Percentiles rank a stretch among this genome's conserved stretches.
phyloP scores from a whole-genome alignment of 2,797 vertebrate genomes.

The Miichthys miiuy region DNA sequence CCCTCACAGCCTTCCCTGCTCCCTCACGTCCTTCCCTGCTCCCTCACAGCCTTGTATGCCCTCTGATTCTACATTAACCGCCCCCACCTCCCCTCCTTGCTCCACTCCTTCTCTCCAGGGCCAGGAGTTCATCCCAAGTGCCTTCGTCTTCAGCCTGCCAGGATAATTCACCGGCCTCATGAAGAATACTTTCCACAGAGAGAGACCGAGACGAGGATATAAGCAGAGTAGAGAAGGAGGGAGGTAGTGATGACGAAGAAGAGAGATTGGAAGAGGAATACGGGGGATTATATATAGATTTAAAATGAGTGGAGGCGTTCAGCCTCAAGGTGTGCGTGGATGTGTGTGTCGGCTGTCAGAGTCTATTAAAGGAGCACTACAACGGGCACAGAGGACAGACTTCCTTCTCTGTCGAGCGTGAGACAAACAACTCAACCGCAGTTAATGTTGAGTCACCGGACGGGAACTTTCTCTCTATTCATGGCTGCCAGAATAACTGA shows the following conservation, averaged over 20 bases:
- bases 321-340: constrained; percentile 36
- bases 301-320: constrained; percentile 59
- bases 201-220: neutral
- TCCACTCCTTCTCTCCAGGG: neutral
- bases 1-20: constrained; percentile 8
- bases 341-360: constrained; percentile 42
- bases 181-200: constrained; percentile 76
- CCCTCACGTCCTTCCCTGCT: constrained; percentile 2
- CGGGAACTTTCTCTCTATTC: constrained; percentile 28
- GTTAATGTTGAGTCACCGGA: constrained; percentile 48
- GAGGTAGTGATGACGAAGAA: constrained; percentile 27
- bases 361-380: constrained; percentile 57
- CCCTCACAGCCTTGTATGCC: constrained; percentile 12
- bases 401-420: constrained; percentile 61
- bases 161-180: constrained; percentile 56
- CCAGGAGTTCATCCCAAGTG: constrained; percentile 52
- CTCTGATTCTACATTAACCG: constrained; percentile 42
- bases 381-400: constrained; percentile 53
- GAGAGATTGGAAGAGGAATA: constrained; percentile 56
- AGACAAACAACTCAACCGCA: constrained; percentile 65
- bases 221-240: constrained; percentile 25
- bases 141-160: constrained; percentile 20
- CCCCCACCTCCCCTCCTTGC: neutral
- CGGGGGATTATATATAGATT: constrained; percentile 77
- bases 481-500: constrained; percentile 14